Base-by-base conservation (phyloP, 2,797 vertebrate genomes). In the Notoglanidium macrostoma region DNA sequence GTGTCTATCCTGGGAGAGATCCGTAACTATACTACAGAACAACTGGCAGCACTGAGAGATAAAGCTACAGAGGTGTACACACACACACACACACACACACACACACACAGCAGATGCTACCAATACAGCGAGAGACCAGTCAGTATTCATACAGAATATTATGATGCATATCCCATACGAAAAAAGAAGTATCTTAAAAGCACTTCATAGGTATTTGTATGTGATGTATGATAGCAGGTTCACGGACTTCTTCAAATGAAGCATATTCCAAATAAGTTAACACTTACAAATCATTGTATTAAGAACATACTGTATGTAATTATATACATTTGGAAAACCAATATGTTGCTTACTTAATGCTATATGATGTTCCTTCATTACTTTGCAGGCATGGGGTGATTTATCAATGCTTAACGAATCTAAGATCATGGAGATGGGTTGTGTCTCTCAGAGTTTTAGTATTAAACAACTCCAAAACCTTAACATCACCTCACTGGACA, bases 31-130 rank as follows among this genome's bases (percentile, higher is more conserved):
- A 92, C 2, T 0, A 6, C 12, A n/a, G 87, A 93, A 0, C 94
- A 96, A 57, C 92, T 95, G 73, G 26, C 11, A 0, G 90, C 83
- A 7, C 93, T 96, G 7, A 17, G 0, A 5, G 0, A 46, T 61
- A 96, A 95, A 90, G 90, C 89, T n/a, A 5, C 35, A 5, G 14
- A 94, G 95, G 95, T 96, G 92, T 5, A 86, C n/a, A 23, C 21
- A 14, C n/a, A 92, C 8, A 88, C 9, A 88, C 29, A 7, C 29
- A 86, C 17, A 73, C 4, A 67, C 63, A 68, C 5, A 59, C 32
- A 59, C 11, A 59, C 54, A 80, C 32, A 40, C 78, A n/a, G 6
- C 32, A n/a, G 49, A n/a, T 61, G 5, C 57, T 63, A 6, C 23
- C 12, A 63, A 19, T 10, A 9, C 12, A 49, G 14, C 0, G 6